Evolutionary conservation across 1,140 invertebrate genomes (phyloP).

Genomic region (Meteorus sp.): DNA sequence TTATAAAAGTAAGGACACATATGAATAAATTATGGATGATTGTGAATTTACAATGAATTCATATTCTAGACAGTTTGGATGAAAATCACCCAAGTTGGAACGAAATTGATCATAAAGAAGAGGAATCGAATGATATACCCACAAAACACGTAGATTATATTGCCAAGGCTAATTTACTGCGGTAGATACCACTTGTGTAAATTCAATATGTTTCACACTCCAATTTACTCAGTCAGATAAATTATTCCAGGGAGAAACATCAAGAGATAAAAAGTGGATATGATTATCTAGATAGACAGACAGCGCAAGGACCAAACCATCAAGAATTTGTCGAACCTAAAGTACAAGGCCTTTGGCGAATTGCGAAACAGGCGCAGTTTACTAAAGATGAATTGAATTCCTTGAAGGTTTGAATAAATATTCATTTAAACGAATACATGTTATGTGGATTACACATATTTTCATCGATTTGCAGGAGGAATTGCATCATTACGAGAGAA

Average conservation of each 20-base stretch:
- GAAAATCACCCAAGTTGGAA: constrained; percentile 62
- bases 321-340: constrained; percentile 88
- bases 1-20: constrained; percentile 76
- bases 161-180: constrained; percentile 68
- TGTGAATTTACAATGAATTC: constrained; percentile 11
- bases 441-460: no score
- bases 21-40: constrained; percentile 42
- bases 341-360: constrained; percentile 84
- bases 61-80: constrained; percentile 56
- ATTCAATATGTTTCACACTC: no score
- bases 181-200: constrained; percentile 44
- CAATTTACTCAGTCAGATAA: constrained; percentile 9
- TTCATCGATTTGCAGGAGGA: constrained; percentile 65
- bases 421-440: no score
- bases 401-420: no score
- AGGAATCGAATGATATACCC: constrained; percentile 67
- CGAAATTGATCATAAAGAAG: constrained; percentile 63
- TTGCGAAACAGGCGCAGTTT: constrained; percentile 80
- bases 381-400: constrained; percentile 79
- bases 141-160: constrained; percentile 61
- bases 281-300: constrained; percentile 74
- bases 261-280: constrained; percentile 78
- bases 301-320: constrained; percentile 73
- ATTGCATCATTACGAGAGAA: constrained; percentile 83
- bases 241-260: constrained; percentile 69